Evolutionary conservation across 2,113 vertebrate species (phyloP).

Genomic region (Charadrius vociferus): DNA sequence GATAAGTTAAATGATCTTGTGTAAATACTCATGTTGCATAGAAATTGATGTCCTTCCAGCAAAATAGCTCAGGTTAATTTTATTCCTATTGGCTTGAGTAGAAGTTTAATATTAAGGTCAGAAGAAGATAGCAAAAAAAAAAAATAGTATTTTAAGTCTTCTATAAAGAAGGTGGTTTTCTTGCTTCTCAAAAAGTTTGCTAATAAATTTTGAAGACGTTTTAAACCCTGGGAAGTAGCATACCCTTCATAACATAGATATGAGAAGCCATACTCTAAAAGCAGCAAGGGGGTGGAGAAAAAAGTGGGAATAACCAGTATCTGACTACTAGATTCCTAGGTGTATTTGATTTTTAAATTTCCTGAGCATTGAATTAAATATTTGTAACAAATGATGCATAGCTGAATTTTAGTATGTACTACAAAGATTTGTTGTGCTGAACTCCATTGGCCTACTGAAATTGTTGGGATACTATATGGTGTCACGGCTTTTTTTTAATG

Average conservation of each 20-base stretch:
- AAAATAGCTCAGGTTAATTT: not conserved
- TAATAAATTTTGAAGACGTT: not conserved
- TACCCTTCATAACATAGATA: not conserved
- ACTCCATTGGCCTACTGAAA: not conserved
- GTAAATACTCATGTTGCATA: not conserved
- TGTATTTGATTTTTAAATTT: not conserved
- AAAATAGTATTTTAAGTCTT: not conserved
- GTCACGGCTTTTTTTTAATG: not conserved
- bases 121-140: not conserved
- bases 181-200: not conserved
- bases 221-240: not conserved
- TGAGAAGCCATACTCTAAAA: not conserved
- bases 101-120: not conserved
- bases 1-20: not conserved
- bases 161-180: not conserved
- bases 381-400: not conserved
- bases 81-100: not conserved
- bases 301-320: not conserved
- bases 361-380: not conserved
- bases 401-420: not conserved
- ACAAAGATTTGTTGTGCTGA: not conserved
- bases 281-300: not conserved
- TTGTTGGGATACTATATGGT: accelerated
- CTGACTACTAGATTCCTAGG: not conserved
- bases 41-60: not conserved